Percentiles rank a stretch among this genome's conserved stretches.
These are phyloP conservation scores for Myodes glareolus DNA, from an alignment of 2,113 vertebrate genomes.

Conservation along the genomic window DNA sequence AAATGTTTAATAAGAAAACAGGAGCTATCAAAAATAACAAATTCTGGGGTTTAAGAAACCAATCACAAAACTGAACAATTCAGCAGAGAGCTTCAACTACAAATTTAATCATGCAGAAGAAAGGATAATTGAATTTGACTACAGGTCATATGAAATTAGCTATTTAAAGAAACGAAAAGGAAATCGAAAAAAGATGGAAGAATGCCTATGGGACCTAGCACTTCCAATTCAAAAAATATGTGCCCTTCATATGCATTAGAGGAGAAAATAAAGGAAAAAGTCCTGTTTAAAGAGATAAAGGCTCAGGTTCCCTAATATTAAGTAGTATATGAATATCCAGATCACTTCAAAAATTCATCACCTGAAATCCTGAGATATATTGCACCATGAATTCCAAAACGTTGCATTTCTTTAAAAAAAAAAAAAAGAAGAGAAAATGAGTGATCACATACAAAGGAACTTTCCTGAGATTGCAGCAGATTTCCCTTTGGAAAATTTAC, in stretches of 20 bases:
- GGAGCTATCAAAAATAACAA: background rate
- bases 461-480: background rate
- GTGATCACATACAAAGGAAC: background rate
- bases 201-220: background rate
- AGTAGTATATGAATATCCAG: background rate
- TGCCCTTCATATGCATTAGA: background rate
- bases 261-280: background rate
- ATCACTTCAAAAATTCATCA: background rate
- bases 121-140: background rate
- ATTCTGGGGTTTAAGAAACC: background rate
- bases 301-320: background rate
- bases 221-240: background rate
- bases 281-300: background rate
- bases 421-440: background rate
- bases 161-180: background rate
- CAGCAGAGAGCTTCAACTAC: background rate
- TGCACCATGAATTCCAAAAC: background rate
- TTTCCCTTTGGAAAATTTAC: background rate
- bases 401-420: too few relatives aligned
- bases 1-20: background rate
- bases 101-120: background rate
- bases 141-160: background rate
- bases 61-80: background rate
- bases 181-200: background rate
- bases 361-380: background rate